Evolutionary conservation across 2,797 vertebrate genomes (phyloP).

Genomic region (Enteromius treurensis): DNA sequence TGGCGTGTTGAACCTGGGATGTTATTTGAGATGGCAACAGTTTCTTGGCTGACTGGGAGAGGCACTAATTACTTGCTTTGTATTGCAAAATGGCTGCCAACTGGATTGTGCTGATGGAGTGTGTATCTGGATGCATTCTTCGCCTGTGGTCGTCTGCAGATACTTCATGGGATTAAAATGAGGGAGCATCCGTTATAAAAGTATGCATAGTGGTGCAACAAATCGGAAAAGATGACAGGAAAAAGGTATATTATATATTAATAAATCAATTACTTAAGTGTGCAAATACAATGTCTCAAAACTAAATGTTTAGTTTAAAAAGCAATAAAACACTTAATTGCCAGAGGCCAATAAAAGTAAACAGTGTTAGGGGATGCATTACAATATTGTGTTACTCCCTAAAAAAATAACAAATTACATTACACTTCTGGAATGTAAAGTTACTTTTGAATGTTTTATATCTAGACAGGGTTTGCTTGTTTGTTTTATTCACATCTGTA

Average conservation of each 20-base stretch:
- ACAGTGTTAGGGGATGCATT: no score
- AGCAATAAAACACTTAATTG: neutral
- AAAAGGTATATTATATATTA: neutral
- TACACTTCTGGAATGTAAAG: no score
- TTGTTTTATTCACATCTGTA: no score
- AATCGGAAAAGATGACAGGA: neutral
- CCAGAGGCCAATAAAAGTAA: neutral
- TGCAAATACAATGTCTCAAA: neutral
- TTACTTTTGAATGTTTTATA: no score
- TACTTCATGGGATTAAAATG: neutral
- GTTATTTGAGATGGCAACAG: slow-evolving; percentile 45
- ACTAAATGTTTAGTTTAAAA: neutral
- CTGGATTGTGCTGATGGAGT: slow-evolving; percentile 40
- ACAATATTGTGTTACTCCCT: no score
- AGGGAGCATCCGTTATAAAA: neutral
- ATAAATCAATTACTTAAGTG: no score
- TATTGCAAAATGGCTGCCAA: slow-evolving; percentile 39
- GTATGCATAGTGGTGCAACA: neutral
- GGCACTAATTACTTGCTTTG: slow-evolving; percentile 49
- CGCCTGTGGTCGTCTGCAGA: slow-evolving; percentile 8
- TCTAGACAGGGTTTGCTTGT: no score
- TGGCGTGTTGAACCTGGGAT: slow-evolving; percentile 33
- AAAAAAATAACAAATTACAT: no score
- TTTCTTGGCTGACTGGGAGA: slow-evolving; percentile 42
- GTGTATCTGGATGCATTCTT: slow-evolving; percentile 14